Evolutionary conservation across 2,888 invertebrate species (phyloP), one percentile per base, ranked within the genome.

Genomic region (Cistogaster globosa): DNA sequence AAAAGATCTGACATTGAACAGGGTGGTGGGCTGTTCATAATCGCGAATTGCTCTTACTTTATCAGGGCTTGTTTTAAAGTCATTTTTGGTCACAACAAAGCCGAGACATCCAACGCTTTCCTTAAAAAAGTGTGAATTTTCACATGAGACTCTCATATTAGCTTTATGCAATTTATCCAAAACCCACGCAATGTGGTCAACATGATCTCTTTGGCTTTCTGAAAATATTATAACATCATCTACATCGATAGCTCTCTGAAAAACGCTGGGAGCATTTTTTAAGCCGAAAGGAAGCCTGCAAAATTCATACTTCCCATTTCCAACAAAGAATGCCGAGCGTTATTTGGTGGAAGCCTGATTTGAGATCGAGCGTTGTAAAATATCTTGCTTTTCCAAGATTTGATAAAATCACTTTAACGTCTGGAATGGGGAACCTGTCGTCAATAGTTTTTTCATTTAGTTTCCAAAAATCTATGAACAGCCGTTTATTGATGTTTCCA

Each of bases 221-320:
- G 2, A 71, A 8, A 2, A 82, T 63, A 55, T 78, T 16, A 48
- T 48, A 1, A 48, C 16, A n/a, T 48, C 45, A 7, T 42, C 42
- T 2, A 42, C 42, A 58, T 82, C 65, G 48, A 85, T 82, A 14
- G 81, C 71, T 2, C 75, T 20, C 20, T 82, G 78, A 16, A 82
- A 85, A 36, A 81, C 75, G 12, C 62, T 57, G 11, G 78, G 68
- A 7, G 81, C 77, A 65, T 81, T 82, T 20, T 83, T 75, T 26
- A 26, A 57, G 12, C 79, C 76, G 38, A 79, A 83, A 7, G 81
- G 81, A 5, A 86, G 60, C 38, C 83, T 48, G 20, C 82, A 86
- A 32, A 86, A 84, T 45, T 86, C 87, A 60, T 87, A 87, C 18
- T 86, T 87, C 11, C 75, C 84, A 36, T 76, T 79, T 20, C 62